Base-by-base conservation (phyloP, 2,888 invertebrate genomes). In the Calliopum simillimum region DNA sequence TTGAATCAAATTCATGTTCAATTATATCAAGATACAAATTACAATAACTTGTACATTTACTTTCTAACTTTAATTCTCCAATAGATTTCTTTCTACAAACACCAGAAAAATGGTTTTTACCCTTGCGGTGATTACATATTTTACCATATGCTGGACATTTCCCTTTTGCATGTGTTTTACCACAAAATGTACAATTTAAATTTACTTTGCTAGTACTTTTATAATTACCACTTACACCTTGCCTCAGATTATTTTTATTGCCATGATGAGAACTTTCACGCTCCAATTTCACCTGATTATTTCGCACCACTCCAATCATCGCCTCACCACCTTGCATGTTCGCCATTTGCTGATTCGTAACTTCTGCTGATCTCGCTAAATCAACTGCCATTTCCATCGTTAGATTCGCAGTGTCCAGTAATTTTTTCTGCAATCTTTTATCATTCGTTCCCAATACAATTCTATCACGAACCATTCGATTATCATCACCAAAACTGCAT, bases 371-470 rank as follows among this genome's bases (percentile, higher is more conserved):
- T 25, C 70, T 58, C 21, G 70, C 65, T 3, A 46, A 46, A 14
- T 69, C 56, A 51, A 64, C 41, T 19, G 58, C 64, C 64, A 64
- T 66, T 12, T 61, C 56, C 46, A 66, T 41, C 12, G 62, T 68
- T 55, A 62, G 65, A 46, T 68, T 65, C 25, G 51, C 21, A 8
- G 63, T 56, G 8, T 64, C 69, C 58, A 69, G 41, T 14, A 69
- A 41, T 62, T n/a, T n/a, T n/a, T n/a, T n/a, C n/a, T 73, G 71
- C n/a, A 72, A 25, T 19, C 68, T 69, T n/a, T 65, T 64, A 69
- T 67, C 64, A 14, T 44, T 64, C 13, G 71, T 68, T 8, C 73
- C 76, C 33, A 73, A 47, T 1, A 75, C 72, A 59, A 76, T 75
- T 61, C 72, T 47, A 55, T 75, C 74, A 16, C 73, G 62, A 4